phyloP scores from a whole-genome alignment of 2,888 invertebrate genomes.

The Archips xylosteana region DNA sequence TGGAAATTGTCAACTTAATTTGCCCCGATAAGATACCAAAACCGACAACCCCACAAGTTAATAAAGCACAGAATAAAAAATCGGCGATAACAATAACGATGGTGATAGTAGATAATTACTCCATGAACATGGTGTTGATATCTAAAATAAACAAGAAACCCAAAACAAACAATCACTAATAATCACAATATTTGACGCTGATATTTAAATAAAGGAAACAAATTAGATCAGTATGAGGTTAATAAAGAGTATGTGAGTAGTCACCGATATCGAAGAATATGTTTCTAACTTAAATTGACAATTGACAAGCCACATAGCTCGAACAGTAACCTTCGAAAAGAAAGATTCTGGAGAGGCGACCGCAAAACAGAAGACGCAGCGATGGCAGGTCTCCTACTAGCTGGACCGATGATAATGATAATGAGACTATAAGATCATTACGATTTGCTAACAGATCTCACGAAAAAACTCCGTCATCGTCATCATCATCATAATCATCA shows the following conservation, averaged over 20 bases:
- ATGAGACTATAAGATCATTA: background rate
- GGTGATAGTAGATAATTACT: background rate
- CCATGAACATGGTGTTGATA: constrained; percentile 6
- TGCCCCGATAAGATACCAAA: constrained; percentile 23
- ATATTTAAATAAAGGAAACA: background rate
- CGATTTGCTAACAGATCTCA: background rate
- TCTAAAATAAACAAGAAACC: constrained; percentile 21
- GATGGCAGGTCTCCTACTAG: too few relatives aligned
- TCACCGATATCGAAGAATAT: too few relatives aligned
- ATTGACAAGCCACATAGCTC: too few relatives aligned
- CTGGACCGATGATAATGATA: too few relatives aligned
- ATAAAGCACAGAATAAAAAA: constrained; percentile 7
- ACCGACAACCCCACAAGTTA: constrained; percentile 6
- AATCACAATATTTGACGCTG: background rate
- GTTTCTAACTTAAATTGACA: too few relatives aligned
- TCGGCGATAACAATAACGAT: constrained; percentile 11
- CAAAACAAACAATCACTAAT: background rate
- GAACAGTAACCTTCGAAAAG: too few relatives aligned
- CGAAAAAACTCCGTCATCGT: too few relatives aligned
- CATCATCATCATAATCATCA: too few relatives aligned
- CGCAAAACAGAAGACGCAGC: too few relatives aligned
- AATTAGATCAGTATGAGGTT: background rate
- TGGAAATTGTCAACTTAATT: constrained; percentile 17
- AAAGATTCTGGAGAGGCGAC: too few relatives aligned
- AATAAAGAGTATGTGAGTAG: too few relatives aligned